Percentiles rank a stretch among this genome's conserved stretches.
Conservation (phyloP, 2,113 vertebrate genomes). For the Micronycteris hirsuta region DNA sequence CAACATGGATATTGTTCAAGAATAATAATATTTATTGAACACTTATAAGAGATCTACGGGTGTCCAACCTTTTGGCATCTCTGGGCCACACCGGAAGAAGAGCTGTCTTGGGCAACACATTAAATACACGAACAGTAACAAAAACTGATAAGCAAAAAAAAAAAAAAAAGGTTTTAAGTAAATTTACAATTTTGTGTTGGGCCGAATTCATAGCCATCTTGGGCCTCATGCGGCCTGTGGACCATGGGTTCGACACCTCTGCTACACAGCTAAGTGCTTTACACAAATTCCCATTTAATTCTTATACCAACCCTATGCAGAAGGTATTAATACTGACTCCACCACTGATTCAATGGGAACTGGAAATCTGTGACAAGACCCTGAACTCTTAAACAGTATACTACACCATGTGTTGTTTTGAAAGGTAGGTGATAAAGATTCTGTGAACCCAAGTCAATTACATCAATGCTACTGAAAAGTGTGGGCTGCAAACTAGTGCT, state of each 20-base stretch:
- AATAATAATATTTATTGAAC: neutral
- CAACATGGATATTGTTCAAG: neutral
- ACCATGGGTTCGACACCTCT: no score
- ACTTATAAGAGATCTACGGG: neutral
- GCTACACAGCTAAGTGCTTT: neutral
- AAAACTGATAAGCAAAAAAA: no score
- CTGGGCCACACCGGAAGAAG: no score
- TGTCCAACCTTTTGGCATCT: no score
- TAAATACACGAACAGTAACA: no score
- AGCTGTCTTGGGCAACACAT: no score
- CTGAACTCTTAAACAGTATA: neutral
- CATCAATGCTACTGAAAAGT: neutral
- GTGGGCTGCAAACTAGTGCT: neutral
- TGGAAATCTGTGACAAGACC: neutral
- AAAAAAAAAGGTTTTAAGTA: no score
- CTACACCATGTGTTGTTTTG: neutral
- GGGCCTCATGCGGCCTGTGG: no score
- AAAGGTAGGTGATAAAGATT: neutral
- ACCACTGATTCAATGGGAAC: neutral
- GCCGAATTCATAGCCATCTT: no score
- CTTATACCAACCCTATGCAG: neutral
- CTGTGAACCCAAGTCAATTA: neutral
- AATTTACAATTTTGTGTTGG: no score
- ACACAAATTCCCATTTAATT: neutral
- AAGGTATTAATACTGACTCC: neutral